Conservation (phyloP, 1,140 invertebrate genomes). For the Drosophila sproati region DNA sequence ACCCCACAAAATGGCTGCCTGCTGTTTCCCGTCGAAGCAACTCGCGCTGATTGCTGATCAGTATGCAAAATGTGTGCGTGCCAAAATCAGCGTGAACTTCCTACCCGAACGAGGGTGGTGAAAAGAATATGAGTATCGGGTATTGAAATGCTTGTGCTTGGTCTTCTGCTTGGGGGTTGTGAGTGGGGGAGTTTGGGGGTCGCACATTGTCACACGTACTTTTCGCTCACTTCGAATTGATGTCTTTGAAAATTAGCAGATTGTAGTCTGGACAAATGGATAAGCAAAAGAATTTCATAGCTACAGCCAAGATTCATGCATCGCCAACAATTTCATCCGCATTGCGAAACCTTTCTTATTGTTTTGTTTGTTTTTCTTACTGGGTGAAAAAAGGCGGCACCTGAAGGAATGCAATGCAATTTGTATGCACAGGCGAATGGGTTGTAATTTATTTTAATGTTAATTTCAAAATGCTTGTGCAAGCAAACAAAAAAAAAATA, state of each 20-base stretch:
- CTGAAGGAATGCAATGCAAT: constrained; percentile 67
- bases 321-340: constrained; percentile 27
- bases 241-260: constrained; percentile 81
- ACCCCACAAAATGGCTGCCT: constrained; percentile 23
- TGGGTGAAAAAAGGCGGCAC: constrained; percentile 4
- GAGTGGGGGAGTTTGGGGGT: neutral
- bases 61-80: constrained; percentile 82
- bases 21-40: constrained; percentile 5
- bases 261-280: constrained; percentile 39
- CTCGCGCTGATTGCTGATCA: constrained; percentile 75
- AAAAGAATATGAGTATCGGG: constrained; percentile 41
- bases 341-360: constrained; percentile 36
- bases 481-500: constrained; percentile 12
- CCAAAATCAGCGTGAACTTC: constrained; percentile 76
- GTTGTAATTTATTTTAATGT: constrained; percentile 52
- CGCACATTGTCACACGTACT: constrained; percentile 76
- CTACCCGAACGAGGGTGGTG: constrained; percentile 10
- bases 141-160: neutral
- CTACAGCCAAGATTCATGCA: constrained; percentile 15
- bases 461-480: constrained; percentile 8
- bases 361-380: constrained; percentile 9
- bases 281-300: constrained; percentile 33
- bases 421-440: constrained; percentile 49
- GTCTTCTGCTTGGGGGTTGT: too few relatives aligned
- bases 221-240: constrained; percentile 64